phyloP scores from a whole-genome alignment of 2,797 vertebrate species.

The Tolypeutes matacus region DNA sequence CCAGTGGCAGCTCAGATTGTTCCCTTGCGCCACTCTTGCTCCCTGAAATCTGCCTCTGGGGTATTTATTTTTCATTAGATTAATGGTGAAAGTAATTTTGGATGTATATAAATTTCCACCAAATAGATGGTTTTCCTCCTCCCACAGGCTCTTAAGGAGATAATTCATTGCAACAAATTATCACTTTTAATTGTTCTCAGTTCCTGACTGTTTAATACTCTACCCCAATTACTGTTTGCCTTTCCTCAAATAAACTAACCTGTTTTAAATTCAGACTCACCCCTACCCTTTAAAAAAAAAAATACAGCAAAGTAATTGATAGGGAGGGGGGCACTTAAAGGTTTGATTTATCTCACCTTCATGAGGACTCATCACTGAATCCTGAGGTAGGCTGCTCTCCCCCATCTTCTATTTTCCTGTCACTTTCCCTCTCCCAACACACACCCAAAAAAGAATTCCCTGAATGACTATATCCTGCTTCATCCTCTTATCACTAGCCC shows the following conservation, averaged over 20 bases:
- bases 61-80: conserved; percentile 61
- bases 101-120: conserved; percentile 35
- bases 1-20: background rate
- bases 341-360: conserved; percentile 64
- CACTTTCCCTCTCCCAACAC: background rate
- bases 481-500: background rate
- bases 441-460: background rate
- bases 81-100: conserved; percentile 56
- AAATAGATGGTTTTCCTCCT: background rate
- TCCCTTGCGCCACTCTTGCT: background rate
- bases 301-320: conserved; percentile 61
- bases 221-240: conserved; percentile 61
- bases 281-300: conserved; percentile 32
- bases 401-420: background rate
- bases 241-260: conserved; percentile 63
- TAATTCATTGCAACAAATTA: conserved; percentile 74
- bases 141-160: conserved; percentile 54
- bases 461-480: background rate
- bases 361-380: background rate
- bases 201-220: conserved; percentile 64
- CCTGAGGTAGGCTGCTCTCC: background rate
- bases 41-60: conserved; percentile 11
- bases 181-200: conserved; percentile 77
- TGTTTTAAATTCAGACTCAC: conserved; percentile 38
- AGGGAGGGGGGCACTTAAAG: conserved; percentile 50